phyloP scores from a whole-genome alignment of 2,113 vertebrate species.

The Spilogale gracilis region DNA sequence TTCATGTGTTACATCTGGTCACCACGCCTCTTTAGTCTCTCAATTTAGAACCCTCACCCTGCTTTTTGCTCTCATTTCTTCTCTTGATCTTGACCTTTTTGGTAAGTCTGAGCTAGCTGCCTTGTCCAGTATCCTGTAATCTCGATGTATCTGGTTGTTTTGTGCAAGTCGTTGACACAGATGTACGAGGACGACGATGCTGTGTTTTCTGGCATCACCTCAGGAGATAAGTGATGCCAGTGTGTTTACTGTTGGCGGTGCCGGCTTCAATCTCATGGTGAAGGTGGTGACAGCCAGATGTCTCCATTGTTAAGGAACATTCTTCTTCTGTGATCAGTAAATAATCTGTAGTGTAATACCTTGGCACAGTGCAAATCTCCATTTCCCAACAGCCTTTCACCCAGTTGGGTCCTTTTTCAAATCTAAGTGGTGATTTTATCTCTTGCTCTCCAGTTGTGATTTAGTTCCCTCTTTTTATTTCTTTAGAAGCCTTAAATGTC shows the following conservation, averaged over 20 bases:
- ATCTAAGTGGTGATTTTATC: neutral
- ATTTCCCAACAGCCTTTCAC: neutral
- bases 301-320: neutral
- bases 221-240: neutral
- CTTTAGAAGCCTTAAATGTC: neutral
- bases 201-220: neutral
- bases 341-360: neutral
- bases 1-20: neutral
- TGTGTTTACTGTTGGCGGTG: neutral
- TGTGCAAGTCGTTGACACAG: neutral
- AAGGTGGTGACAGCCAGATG: constrained; percentile 55
- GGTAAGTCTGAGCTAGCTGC: neutral
- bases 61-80: neutral
- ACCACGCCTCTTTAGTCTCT: neutral
- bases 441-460: neutral
- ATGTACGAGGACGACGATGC: too few relatives aligned
- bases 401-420: neutral
- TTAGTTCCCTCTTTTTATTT: neutral
- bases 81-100: neutral
- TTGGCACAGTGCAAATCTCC: neutral
- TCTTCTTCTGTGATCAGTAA: constrained; percentile 37
- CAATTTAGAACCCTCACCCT: neutral
- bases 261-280: neutral
- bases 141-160: neutral
- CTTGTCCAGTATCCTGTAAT: neutral